Base-by-base conservation (phyloP, 23 tunicate species). In the Clavelina lepadiformis region DNA sequence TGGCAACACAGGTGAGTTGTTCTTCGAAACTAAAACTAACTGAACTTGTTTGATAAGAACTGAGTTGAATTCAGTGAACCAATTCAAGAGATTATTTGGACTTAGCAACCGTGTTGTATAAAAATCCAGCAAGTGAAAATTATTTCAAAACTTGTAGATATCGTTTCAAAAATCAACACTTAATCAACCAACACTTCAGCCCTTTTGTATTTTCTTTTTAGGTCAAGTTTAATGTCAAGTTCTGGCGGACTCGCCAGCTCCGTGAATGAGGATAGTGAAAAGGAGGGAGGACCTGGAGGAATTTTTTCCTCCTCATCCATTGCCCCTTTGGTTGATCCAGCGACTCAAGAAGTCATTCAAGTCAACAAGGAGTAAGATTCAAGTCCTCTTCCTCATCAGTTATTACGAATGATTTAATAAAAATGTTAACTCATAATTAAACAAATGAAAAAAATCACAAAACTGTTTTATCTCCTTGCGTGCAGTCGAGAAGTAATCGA, bases 171-270 rank as follows among this genome's bases (percentile, higher is more conserved):
- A n/a, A n/a, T n/a, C n/a, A n/a, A n/a, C n/a, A n/a, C n/a, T n/a
- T 41, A 41, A 41, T 41, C 49, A 41, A 11, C 49, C 11, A 41
- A 41, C 49, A 41, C 11, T 15, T 41, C 15, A 8, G 13, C 11
- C 15, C 49, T 41, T 41, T 41, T 15, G 15, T 41, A 41, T 53
- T 53, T 22, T 53, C 21, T n/a, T n/a, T 53, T 22, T 69, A 78
- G 84, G 65, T 78, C 84, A 20, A 78, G 84, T 44, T 47, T 78
- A 8, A 78, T 78, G 84, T 78, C 84, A 46, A 78, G 84, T 37
- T 68, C 75, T 4, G 84, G 84, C 31, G 84, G 84, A 2, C 31
- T 78, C 7, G 64, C 73, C 3, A 76, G 73, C 31, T 78, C 84
- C 1, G 23, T 51, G 28, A 60, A 72, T 45, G 84, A 78, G 21